Conservation (phyloP, 2,888 invertebrate species). For the Microctonus aethiopoides region DNA sequence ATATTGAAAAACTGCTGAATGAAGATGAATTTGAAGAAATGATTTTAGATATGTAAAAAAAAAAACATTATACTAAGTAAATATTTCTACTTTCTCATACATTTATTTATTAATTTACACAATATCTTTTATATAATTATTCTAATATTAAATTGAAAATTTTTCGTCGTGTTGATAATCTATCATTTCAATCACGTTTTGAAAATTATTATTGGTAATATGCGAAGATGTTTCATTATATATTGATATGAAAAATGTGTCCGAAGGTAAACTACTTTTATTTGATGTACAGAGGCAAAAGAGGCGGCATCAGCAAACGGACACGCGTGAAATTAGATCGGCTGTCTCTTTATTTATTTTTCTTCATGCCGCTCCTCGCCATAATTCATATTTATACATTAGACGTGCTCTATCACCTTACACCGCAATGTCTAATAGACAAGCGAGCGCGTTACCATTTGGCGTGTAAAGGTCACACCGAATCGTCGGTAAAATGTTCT, state of each 20-base stretch:
- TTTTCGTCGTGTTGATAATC: too few relatives aligned
- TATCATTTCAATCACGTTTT: neutral
- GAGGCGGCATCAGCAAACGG: neutral
- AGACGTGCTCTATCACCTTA: neutral
- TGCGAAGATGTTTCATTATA: too few relatives aligned
- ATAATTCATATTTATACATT: neutral
- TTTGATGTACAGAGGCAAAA: neutral
- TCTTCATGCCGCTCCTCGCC: neutral
- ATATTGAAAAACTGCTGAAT: conserved; percentile 53
- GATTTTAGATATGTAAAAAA: conserved; percentile 28
- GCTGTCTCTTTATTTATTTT: neutral
- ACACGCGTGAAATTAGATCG: conserved; percentile 1
- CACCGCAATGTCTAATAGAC: neutral
- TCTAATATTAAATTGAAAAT: too few relatives aligned
- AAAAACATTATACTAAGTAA: neutral
- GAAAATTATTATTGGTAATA: too few relatives aligned
- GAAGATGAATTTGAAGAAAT: conserved; percentile 46
- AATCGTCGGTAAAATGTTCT: neutral
- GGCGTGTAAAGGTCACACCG: neutral
- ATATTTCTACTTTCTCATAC: neutral
- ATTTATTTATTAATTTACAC: neutral
- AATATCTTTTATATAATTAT: neutral
- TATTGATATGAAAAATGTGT: neutral
- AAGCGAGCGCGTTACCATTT: conserved; percentile 6
- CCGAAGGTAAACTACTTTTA: neutral